Conservation (phyloP, 2,888 invertebrate species). For the Ametastegia equiseti region DNA sequence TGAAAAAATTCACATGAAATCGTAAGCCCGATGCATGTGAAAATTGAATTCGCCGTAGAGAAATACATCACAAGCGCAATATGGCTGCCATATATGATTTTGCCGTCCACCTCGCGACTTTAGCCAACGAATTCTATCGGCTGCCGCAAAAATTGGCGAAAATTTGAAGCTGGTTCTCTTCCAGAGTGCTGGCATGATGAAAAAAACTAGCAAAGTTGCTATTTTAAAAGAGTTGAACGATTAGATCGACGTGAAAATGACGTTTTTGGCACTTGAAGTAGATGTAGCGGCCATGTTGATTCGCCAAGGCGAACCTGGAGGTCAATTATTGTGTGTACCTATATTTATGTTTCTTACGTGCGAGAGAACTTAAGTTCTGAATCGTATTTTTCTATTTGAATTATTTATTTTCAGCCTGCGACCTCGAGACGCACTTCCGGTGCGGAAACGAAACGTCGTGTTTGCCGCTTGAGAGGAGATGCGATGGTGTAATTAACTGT, state of each 20-base stretch:
- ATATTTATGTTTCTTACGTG: background rate
- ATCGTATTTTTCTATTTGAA: constrained; percentile 18
- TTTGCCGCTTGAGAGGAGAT: constrained; percentile 82
- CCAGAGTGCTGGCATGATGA: background rate
- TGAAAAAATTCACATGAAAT: background rate
- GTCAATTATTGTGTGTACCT: background rate
- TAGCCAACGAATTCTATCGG: background rate
- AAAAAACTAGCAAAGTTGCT: background rate
- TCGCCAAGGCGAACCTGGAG: background rate
- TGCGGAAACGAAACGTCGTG: constrained; percentile 87
- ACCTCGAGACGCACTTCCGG: constrained; percentile 83
- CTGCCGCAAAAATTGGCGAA: background rate
- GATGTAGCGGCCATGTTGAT: background rate
- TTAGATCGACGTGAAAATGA: background rate
- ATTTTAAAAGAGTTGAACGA: background rate
- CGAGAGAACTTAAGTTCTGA: constrained; percentile 1
- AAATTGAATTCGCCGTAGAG: background rate
- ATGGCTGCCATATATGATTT: background rate
- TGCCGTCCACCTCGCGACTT: constrained; percentile 20
- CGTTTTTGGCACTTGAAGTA: background rate
- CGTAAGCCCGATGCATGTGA: background rate
- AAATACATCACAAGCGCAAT: background rate
- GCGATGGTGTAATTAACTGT: constrained; percentile 86
- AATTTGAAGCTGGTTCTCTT: background rate
- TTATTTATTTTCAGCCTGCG: constrained; percentile 79